These are phyloP conservation scores for Neogale vison DNA, from an alignment of 2,113 vertebrate genomes.

Conservation along the genomic window DNA sequence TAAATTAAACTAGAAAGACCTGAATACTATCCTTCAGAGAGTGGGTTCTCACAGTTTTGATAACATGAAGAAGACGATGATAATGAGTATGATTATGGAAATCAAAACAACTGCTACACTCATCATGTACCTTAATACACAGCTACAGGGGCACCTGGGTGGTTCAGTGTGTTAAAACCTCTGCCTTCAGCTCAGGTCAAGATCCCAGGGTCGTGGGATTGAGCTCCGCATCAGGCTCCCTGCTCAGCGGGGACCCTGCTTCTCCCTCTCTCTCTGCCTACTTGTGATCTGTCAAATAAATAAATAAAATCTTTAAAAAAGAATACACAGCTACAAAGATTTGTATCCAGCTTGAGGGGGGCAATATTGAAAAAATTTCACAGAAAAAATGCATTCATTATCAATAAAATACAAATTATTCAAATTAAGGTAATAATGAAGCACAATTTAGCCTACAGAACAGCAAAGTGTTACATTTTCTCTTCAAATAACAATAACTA, in stretches of 20 bases:
- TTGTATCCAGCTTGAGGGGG: background rate
- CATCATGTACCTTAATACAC: background rate
- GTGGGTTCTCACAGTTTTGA: background rate
- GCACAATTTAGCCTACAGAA: background rate
- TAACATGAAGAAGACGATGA: background rate
- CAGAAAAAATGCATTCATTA: background rate
- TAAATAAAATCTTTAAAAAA: too few relatives aligned
- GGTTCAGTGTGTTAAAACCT: too few relatives aligned
- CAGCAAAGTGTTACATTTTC: background rate
- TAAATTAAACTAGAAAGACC: background rate
- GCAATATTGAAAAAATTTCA: background rate
- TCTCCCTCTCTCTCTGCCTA: too few relatives aligned
- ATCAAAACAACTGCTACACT: background rate
- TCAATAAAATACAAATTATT: background rate
- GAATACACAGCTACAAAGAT: background rate
- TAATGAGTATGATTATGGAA: background rate
- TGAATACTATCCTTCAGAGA: background rate
- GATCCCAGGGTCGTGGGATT: too few relatives aligned
- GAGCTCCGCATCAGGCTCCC: too few relatives aligned
- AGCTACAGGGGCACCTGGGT: background rate
- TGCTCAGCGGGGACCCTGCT: too few relatives aligned
- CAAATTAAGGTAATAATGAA: background rate
- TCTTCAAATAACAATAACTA: background rate
- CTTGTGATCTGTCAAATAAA: too few relatives aligned
- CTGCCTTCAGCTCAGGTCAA: too few relatives aligned